Conservation (phyloP, 1,140 invertebrate genomes). For the Argopecten irradians region DNA sequence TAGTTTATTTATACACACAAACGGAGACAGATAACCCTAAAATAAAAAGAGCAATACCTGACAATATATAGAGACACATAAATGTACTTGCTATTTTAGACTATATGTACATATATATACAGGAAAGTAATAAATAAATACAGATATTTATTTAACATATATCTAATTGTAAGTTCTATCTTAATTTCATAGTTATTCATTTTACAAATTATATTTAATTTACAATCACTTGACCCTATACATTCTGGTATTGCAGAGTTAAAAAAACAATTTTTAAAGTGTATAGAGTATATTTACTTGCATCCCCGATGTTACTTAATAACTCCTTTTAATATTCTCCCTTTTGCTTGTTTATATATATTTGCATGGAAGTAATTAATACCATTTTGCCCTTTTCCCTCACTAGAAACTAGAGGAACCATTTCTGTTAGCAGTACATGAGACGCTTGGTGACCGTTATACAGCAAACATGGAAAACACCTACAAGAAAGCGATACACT, state of each 20-base stretch:
- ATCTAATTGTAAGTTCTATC: no score
- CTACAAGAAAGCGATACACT: constrained; percentile 92
- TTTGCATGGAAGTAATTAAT: not conserved
- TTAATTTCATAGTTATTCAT: not conserved
- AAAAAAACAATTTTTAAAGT: not conserved
- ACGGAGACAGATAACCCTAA: not conserved
- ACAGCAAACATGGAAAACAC: constrained; percentile 93
- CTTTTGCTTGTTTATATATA: not conserved
- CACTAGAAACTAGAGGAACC: constrained; percentile 92
- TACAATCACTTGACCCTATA: no score
- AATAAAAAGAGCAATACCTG: no score
- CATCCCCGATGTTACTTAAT: not conserved
- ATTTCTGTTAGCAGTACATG: constrained; percentile 90
- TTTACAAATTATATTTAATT: not conserved
- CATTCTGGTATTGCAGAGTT: not conserved
- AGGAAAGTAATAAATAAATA: no score
- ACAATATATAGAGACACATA: no score
- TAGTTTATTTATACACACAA: not conserved
- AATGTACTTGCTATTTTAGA: not conserved
- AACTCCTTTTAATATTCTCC: not conserved
- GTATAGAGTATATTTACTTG: not conserved
- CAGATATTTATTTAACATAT: no score
- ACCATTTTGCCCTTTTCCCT: constrained; percentile 43
- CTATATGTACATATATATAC: not conserved
- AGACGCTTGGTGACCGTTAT: constrained; percentile 90